Evolutionary conservation across 1,140 invertebrate species (phyloP).

Genomic region (Meloidogyne hapla): DNA sequence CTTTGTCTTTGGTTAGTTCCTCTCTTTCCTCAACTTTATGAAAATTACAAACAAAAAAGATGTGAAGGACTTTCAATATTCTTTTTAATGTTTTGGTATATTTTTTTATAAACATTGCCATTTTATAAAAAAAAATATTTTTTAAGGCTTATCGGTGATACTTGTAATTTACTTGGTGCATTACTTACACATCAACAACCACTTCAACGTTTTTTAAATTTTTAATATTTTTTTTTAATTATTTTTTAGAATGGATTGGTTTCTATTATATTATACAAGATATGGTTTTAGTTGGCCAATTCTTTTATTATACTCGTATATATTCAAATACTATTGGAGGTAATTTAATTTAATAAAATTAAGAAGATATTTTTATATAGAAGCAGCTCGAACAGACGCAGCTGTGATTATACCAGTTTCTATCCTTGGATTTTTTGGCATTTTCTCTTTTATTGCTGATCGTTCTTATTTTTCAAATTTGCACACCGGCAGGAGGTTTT

Average conservation of each 20-base stretch:
- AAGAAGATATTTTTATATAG: neutral
- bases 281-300: conserved; percentile 56
- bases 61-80: conserved; percentile 54
- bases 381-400: conserved; percentile 13
- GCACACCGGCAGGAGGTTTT: conserved; percentile 18
- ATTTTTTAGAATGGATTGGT: conserved; percentile 53
- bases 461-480: neutral
- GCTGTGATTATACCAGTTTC: conserved; percentile 46
- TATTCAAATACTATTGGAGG: conserved; percentile 42
- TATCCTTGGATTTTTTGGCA: conserved; percentile 48
- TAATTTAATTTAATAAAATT: neutral
- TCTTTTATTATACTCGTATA: conserved; percentile 55
- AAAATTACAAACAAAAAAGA: conserved; percentile 52
- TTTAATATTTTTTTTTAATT: neutral
- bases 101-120: neutral
- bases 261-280: conserved; percentile 64
- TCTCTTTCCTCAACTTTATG: conserved; percentile 51
- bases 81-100: conserved; percentile 53
- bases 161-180: conserved; percentile 63
- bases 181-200: conserved; percentile 62
- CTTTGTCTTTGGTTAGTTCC: conserved; percentile 52
- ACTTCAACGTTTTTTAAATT: conserved; percentile 44
- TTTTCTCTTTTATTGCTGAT: conserved; percentile 35
- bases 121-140: neutral
- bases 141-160: conserved; percentile 57